Evolutionary conservation across 1,140 invertebrate genomes (phyloP).

Genomic region (Mesaphorura yosii): DNA sequence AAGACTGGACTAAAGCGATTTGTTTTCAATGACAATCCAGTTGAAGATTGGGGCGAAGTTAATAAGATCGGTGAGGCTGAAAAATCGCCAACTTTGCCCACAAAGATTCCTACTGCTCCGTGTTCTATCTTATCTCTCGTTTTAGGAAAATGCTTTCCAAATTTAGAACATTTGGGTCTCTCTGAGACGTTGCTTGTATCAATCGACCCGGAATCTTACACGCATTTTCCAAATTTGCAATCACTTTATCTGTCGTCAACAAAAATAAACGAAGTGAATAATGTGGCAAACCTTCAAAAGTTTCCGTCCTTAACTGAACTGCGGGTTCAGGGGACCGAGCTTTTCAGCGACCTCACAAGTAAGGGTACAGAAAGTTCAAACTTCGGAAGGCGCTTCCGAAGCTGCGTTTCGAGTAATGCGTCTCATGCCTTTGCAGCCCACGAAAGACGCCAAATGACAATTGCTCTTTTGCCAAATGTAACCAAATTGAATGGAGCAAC

Average conservation of each 20-base stretch:
- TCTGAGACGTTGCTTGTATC: constrained; percentile 64
- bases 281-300: constrained; percentile 66
- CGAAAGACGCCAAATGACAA: constrained; percentile 67
- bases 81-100: neutral
- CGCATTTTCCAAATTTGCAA: constrained; percentile 53
- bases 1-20: constrained; percentile 32
- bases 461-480: constrained; percentile 75
- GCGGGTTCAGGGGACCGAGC: constrained; percentile 26
- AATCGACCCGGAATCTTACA: constrained; percentile 41
- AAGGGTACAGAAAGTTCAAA: neutral
- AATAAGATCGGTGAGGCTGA: constrained; percentile 54
- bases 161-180: constrained; percentile 65
- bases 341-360: constrained; percentile 28
- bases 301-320: constrained; percentile 54
- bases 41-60: constrained; percentile 67
- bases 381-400: too few relatives aligned
- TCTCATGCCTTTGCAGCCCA: constrained; percentile 40
- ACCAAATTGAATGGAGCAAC: constrained; percentile 73
- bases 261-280: constrained; percentile 67
- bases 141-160: constrained; percentile 52
- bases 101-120: neutral
- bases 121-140: neutral
- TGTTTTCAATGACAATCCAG: constrained; percentile 48
- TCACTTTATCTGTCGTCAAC: constrained; percentile 76
- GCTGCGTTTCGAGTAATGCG: too few relatives aligned